Evolutionary conservation across 2,113 vertebrate genomes (phyloP).

Genomic region (Cinclus mexicanus): DNA sequence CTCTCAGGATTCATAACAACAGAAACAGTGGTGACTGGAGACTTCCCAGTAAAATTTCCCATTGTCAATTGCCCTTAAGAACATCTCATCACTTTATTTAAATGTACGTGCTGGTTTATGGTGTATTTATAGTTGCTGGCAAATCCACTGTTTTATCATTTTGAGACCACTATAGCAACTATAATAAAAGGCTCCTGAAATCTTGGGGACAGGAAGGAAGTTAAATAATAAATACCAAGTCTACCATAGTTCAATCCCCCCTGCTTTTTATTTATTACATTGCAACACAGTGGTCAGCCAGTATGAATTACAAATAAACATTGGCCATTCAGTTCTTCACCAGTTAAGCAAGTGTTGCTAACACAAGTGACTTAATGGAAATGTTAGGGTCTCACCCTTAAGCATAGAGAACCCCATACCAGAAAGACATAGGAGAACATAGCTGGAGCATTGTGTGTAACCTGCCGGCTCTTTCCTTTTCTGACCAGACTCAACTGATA

Average conservation of each 20-base stretch:
- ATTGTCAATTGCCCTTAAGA: not conserved
- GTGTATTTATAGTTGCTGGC: not conserved
- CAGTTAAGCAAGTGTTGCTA: not conserved
- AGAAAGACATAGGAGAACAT: not conserved
- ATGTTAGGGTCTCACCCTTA: not conserved
- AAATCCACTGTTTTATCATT: conserved; percentile 3
- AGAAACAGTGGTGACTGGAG: not conserved
- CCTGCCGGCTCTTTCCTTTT: not conserved
- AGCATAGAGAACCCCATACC: not conserved
- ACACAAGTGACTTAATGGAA: not conserved
- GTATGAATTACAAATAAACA: not conserved
- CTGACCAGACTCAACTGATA: not conserved
- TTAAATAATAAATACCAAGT: conserved; percentile 6
- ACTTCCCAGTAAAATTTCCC: not conserved
- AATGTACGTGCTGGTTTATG: not conserved
- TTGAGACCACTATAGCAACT: not conserved
- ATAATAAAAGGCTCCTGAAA: not conserved
- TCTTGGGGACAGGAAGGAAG: not conserved
- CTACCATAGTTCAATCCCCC: not conserved
- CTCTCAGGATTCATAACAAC: not conserved
- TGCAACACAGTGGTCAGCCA: not conserved
- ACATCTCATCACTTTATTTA: not conserved
- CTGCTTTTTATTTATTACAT: conserved; percentile 3
- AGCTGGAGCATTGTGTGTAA: not conserved
- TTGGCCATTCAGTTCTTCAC: not conserved